Evolutionary conservation across 2,113 vertebrate genomes (phyloP), one percentile per base, ranked within the genome.

Genomic region (Indicator indicator): DNA sequence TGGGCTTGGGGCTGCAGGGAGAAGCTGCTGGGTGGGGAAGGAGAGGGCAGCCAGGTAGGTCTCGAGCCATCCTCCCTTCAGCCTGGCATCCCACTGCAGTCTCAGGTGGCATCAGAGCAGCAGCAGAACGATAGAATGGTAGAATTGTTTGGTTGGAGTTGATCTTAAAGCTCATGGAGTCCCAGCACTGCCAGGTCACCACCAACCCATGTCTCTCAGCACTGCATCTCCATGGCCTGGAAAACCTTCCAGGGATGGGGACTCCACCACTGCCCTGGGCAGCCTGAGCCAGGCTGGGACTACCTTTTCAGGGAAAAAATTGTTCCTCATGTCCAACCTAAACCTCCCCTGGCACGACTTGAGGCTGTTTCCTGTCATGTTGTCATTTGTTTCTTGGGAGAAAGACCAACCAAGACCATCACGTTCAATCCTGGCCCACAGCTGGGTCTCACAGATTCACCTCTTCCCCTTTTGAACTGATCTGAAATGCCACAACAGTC

Each of bases 351-450:
- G 62, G 16, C 24, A 23, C 24, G 28, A 28, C 38, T 28, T 9
- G 38, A 42, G 63, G 27, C 63, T 2, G 8, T 40, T 44, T 42
- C 7, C 27, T 65, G 38, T 65, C 42, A 28, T 65, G 27, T 19
- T 44, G 17, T 20, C 6, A 2, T 40, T 44, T 44, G 38, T 32
- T 44, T 28, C 40, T 44, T 44, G 63, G 27, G 27, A 65, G 40
- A 27, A 30, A 44, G 38, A 30, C 18, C 12, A 17, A 44, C 63
- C 26, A 3, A 1, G 28, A 64, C 36, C 2, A 3, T 28, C 0
- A 0, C 6, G 44, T 44, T 33, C 9, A 16, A 4, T 28, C 3
- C 8, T 30, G 63, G 11, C 32, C 32, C 0, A 0, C 2, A 3
- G 16, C 3, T 19, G 50, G 33, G 11, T 52, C 50, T 72, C 12